Conservation (phyloP, 2,113 vertebrate species). For the Bubo scandiacus region DNA sequence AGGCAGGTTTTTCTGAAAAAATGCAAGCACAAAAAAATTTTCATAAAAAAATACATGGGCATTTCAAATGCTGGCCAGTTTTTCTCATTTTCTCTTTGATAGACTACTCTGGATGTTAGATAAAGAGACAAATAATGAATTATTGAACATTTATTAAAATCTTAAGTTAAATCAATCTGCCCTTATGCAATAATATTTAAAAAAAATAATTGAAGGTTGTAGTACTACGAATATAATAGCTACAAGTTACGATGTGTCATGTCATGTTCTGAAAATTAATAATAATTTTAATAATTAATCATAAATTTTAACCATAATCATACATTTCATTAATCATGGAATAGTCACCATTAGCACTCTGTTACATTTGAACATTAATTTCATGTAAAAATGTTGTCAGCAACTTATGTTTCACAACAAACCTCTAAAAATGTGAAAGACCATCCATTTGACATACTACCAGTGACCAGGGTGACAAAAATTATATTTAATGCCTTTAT, state of each 20-base stretch:
- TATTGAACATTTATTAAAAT: not conserved
- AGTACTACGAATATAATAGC: not conserved
- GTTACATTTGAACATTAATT: not conserved
- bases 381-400: not conserved
- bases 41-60: not conserved
- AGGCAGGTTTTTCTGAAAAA: not conserved
- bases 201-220: not conserved
- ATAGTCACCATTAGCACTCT: not conserved
- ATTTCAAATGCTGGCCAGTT: not conserved
- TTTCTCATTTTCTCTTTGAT: not conserved
- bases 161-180: not conserved
- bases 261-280: not conserved
- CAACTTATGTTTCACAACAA: not conserved
- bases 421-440: not conserved
- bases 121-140: not conserved
- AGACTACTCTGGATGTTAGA: not conserved
- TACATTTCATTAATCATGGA: not conserved
- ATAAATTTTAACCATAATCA: no score
- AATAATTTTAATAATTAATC: not conserved
- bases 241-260: not conserved
- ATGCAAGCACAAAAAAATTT: not conserved
- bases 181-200: not conserved
- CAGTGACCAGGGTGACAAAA: not conserved
- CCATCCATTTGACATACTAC: not conserved
- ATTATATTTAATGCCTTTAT: not conserved